Evolutionary conservation across 92 coral and sea anemone species (phyloP).

Genomic region (Bergia sp.): DNA sequence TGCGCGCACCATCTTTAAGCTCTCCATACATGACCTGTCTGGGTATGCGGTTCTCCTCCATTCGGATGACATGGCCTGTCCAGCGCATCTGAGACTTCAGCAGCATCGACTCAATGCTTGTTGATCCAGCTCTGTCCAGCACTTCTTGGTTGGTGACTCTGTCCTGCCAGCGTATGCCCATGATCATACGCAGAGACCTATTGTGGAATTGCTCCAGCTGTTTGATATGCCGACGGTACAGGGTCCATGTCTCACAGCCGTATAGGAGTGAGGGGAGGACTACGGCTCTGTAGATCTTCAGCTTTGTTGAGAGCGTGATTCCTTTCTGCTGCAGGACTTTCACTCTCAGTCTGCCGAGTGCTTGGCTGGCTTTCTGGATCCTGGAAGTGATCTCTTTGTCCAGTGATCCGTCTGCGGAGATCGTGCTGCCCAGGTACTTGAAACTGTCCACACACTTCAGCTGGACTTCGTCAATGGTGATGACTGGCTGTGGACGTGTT

Average conservation of each 20-base stretch:
- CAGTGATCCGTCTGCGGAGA: neutral
- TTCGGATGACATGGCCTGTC: conserved; percentile 2
- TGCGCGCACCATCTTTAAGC: too few relatives aligned
- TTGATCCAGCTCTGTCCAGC: neutral
- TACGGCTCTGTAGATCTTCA: neutral
- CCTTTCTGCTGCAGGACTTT: neutral
- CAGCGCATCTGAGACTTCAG: neutral
- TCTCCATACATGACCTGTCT: too few relatives aligned
- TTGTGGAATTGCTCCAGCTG: conserved; percentile 9
- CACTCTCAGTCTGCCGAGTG: neutral
- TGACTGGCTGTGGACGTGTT: neutral
- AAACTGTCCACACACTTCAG: neutral
- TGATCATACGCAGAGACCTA: neutral
- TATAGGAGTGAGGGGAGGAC: neutral
- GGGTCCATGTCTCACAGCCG: conserved; percentile 24
- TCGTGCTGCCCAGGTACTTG: conserved; percentile 23
- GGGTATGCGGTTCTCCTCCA: too few relatives aligned
- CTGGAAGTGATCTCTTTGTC: too few relatives aligned
- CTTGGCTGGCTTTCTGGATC: neutral
- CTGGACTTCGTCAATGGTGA: conserved; percentile 3
- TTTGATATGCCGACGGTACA: neutral
- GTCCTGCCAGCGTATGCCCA: conserved; percentile 17
- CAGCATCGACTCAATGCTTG: neutral
- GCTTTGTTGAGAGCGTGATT: neutral
- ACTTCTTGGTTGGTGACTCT: conserved; percentile 9